Evolutionary conservation across 2,888 invertebrate genomes (phyloP).

Genomic region (Himalopsyche japonica): DNA sequence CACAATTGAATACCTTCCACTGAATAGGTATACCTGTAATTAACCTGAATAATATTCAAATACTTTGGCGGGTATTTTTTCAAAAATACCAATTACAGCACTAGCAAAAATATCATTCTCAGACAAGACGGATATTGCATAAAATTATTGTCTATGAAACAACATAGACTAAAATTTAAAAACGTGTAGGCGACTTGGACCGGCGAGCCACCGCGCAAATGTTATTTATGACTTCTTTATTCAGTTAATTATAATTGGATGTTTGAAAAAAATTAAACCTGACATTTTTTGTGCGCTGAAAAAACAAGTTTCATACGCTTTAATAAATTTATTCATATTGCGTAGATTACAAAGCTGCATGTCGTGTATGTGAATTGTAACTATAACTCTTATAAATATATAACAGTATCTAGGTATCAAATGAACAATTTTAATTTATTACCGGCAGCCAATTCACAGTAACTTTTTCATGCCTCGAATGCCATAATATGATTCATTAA

Average conservation of each 20-base stretch:
- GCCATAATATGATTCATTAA: not conserved
- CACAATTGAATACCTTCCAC: too few species aligned
- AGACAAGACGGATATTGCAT: not conserved
- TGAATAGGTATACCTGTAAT: too few species aligned
- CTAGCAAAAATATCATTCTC: not conserved
- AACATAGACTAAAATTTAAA: not conserved
- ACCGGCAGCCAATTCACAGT: not conserved
- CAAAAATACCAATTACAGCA: too few species aligned
- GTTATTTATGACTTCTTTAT: slow-evolving; percentile 17
- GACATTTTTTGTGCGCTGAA: not conserved
- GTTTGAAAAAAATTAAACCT: not conserved
- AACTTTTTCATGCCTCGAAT: not conserved
- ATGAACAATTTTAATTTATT: not conserved
- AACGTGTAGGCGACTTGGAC: not conserved
- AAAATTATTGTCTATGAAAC: not conserved
- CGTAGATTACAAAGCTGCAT: not conserved
- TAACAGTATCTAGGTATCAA: not conserved
- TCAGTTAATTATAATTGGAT: slow-evolving; percentile 19
- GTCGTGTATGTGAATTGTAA: not conserved
- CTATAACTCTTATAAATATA: not conserved
- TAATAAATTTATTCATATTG: not conserved
- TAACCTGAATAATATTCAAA: too few species aligned
- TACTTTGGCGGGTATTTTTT: too few species aligned
- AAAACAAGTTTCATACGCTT: not conserved
- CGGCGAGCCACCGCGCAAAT: not conserved